Evolutionary conservation across 1,140 invertebrate species (phyloP).

Genomic region (Aphaenogaster rudis): DNA sequence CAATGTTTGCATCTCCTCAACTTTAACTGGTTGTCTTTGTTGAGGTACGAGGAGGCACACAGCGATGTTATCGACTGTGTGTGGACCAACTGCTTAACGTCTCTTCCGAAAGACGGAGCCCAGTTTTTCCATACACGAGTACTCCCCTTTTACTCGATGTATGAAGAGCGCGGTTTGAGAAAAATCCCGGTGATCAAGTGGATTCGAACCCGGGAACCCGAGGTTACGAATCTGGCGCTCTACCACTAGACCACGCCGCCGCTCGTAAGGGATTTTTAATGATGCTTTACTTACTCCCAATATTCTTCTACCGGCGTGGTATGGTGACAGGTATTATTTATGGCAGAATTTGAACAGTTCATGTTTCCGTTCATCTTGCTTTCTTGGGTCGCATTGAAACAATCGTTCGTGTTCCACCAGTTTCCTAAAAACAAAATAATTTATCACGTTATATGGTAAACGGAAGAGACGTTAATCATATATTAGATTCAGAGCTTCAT

Average conservation of each 20-base stretch:
- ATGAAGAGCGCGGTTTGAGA: no score
- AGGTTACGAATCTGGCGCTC: no score
- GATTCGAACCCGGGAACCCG: no score
- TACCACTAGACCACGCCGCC: no score
- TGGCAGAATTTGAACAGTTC: slow-evolving; percentile 30
- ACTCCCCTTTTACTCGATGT: no score
- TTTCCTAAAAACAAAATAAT: slow-evolving; percentile 85
- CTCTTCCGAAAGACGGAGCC: no score
- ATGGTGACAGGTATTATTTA: slow-evolving; percentile 71
- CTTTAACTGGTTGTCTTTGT: no score
- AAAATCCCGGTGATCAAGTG: no score
- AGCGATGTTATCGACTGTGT: no score
- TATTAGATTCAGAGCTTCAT: slow-evolving; percentile 1
- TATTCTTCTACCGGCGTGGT: slow-evolving; percentile 89
- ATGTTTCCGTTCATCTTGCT: not conserved
- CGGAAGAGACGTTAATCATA: not conserved
- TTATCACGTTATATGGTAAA: not conserved
- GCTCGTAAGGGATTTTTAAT: not conserved
- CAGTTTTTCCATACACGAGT: no score
- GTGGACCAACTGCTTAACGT: no score
- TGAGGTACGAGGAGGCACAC: no score
- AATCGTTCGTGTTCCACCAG: slow-evolving; percentile 88
- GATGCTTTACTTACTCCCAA: slow-evolving; percentile 88
- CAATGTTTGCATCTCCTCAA: not conserved
- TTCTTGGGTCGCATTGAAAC: slow-evolving; percentile 79